phyloP scores from a whole-genome alignment of 2,113 vertebrate species.

The Okapia johnstoni region DNA sequence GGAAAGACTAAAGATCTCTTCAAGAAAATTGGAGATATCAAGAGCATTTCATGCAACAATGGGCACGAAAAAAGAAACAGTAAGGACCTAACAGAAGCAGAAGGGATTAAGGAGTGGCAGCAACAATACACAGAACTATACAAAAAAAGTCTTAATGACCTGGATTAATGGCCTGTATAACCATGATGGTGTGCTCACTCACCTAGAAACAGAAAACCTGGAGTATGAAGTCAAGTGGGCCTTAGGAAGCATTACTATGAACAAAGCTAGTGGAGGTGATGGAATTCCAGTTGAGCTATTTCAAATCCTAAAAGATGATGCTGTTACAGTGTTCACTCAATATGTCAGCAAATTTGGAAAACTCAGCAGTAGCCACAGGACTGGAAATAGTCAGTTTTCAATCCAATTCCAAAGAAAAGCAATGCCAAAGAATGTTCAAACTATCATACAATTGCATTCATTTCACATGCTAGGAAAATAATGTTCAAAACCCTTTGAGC shows the following conservation, averaged over 20 bases:
- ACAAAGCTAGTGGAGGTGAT: not conserved
- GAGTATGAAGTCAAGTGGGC: not conserved
- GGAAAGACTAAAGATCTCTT: not conserved
- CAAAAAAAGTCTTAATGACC: not conserved
- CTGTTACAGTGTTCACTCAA: not conserved
- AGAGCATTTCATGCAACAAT: not conserved
- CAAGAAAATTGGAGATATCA: not conserved
- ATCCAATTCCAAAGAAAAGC: not conserved
- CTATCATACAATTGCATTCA: not conserved
- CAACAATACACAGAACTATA: not conserved
- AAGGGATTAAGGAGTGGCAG: not conserved
- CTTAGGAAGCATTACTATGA: not conserved
- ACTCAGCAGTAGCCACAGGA: not conserved
- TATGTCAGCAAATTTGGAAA: not conserved
- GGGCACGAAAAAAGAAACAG: not conserved
- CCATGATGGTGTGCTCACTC: not conserved
- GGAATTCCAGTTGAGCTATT: not conserved
- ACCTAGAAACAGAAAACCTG: not conserved
- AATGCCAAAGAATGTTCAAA: not conserved
- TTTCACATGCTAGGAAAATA: not conserved
- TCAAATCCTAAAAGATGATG: not conserved
- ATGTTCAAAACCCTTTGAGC: not conserved
- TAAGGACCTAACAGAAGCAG: not conserved
- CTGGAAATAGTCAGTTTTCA: not conserved
- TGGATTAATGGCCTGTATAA: not conserved